These are phyloP conservation scores for Leptothorax acervorum DNA, from an alignment of 2,888 invertebrate genomes.

Conservation along the genomic window DNA sequence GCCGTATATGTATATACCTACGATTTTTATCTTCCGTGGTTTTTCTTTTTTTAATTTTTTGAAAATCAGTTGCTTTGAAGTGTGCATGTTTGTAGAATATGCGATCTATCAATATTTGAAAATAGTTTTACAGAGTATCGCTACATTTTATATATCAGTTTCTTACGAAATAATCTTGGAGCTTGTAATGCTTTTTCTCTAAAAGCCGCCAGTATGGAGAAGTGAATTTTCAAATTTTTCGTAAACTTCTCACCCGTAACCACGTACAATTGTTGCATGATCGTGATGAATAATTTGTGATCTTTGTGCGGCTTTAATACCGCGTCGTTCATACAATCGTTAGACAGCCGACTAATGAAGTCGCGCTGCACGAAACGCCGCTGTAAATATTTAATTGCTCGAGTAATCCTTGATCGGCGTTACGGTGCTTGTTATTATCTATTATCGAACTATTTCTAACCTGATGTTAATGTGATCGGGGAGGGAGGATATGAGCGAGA, in stretches of 20 bases:
- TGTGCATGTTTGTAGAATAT: neutral
- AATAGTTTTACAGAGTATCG: neutral
- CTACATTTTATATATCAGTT: neutral
- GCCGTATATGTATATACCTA: neutral
- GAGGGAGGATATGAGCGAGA: neutral
- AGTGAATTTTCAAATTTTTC: neutral
- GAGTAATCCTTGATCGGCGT: conserved; percentile 29
- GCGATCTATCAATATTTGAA: neutral
- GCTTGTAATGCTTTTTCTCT: neutral
- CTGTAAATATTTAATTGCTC: conserved; percentile 40
- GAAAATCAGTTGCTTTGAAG: neutral
- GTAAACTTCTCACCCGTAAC: too few relatives aligned
- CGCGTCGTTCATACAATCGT: conserved; percentile 24
- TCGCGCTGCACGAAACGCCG: conserved; percentile 30
- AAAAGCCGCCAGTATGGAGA: neutral
- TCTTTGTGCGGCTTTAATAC: conserved; percentile 27
- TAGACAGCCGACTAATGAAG: conserved; percentile 32
- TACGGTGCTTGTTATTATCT: conserved; percentile 19
- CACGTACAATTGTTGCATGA: neutral
- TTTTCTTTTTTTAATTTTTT: neutral
- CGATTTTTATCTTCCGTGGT: neutral
- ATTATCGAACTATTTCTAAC: neutral
- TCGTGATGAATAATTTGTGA: neutral
- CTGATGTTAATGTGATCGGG: neutral
- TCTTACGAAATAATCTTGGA: neutral